Conservation (phyloP, 1,140 invertebrate genomes). For the Cotesia typhae region DNA sequence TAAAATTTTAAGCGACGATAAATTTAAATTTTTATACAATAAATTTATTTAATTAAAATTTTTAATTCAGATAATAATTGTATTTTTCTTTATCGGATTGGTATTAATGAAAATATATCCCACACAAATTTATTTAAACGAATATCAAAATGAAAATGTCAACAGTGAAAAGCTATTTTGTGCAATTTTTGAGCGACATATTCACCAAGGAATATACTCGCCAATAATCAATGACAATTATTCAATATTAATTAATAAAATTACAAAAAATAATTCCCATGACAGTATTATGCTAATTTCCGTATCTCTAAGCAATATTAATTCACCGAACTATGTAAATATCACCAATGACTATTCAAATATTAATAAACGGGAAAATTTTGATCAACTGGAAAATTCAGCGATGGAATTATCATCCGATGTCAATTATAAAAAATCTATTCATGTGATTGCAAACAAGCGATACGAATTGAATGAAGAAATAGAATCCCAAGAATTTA, state of each 20-base stretch:
- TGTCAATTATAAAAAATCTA: too few species aligned
- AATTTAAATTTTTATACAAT: too few species aligned
- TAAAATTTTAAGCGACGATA: too few species aligned
- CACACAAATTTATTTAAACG: neutral
- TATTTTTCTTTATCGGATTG: neutral
- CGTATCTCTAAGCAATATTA: neutral
- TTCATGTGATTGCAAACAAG: neutral
- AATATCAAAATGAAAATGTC: neutral
- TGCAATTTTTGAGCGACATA: neutral
- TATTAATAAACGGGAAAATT: too few species aligned
- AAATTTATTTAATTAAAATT: too few species aligned
- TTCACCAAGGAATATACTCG: neutral
- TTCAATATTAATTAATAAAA: neutral
- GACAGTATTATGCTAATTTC: neutral
- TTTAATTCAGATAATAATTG: too few species aligned
- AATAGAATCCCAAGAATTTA: neutral
- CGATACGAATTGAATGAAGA: neutral
- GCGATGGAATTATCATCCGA: too few species aligned
- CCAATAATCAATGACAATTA: conserved; percentile 11
- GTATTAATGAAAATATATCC: conserved; percentile 7
- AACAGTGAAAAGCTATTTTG: neutral
- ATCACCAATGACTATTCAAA: too few species aligned
- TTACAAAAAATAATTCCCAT: neutral
- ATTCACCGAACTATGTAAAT: too few species aligned
- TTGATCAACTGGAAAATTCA: too few species aligned